A percentile compares a stretch with the other conserved stretches of the same genome.
Evolutionary conservation across 2,797 vertebrate genomes (phyloP).

Genomic region (Carcharodon carcharias): DNA sequence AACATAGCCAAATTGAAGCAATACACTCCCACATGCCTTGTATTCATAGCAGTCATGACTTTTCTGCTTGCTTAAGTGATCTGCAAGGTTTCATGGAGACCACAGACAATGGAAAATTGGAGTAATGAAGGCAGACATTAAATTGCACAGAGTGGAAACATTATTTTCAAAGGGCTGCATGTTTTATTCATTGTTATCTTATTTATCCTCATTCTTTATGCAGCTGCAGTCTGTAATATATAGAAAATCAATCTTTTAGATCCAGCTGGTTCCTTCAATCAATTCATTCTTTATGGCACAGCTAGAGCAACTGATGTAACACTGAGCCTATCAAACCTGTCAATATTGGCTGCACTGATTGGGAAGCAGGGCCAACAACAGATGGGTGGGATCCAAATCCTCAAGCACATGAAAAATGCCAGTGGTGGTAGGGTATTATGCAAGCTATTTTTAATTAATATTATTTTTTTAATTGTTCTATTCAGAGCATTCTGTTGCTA

Average conservation of each 20-base stretch:
- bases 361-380: not conserved
- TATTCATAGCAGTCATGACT: not conserved
- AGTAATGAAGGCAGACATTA: not conserved
- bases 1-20: not conserved
- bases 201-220: not conserved
- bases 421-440: not conserved
- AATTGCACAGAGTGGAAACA: constrained; percentile 1
- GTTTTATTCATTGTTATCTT: constrained; percentile 24
- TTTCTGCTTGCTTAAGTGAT: not conserved
- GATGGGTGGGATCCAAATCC: not conserved
- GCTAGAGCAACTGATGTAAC: not conserved
- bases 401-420: not conserved
- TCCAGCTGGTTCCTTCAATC: constrained; percentile 5
- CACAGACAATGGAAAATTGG: not conserved
- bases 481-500: not conserved
- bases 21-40: not conserved
- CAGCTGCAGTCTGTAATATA: not conserved
- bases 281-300: not conserved
- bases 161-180: not conserved
- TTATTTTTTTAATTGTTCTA: not conserved
- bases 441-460: not conserved
- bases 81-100: not conserved
- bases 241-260: not conserved
- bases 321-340: not conserved
- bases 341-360: not conserved